Base-by-base conservation (phyloP, 2,888 invertebrate genomes). In the Hypolimnas misippus region DNA sequence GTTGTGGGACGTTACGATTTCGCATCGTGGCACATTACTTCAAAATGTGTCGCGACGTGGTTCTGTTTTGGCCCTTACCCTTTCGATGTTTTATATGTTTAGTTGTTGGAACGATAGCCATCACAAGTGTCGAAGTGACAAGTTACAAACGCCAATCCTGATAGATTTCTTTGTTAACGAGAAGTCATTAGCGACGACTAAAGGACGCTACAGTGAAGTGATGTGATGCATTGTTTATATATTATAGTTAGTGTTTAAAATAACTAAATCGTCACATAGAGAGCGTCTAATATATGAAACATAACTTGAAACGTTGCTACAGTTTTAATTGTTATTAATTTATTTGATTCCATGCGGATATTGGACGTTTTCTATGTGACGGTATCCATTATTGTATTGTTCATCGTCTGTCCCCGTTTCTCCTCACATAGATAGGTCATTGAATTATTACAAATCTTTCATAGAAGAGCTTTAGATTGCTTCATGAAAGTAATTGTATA, bases 141-240 rank as follows among this genome's bases (percentile, higher is more conserved):
- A n/a, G n/a, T 49, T 49, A n/a, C 6, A 14, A 29, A 12, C 49
- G 14, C 25, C 49, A 29, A 21, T 49, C 29, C 14, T 14, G 49
- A 46, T 46, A 46, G 44, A 46, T 5, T 46, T 21, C 44, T 14
- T 29, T 29, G 49, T 49, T 35, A 42, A n/a, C 35, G 10, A 21
- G 2, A 38, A 31, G 38, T 44, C 16, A 1, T 10, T 14, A 53
- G 59, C 53, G 46, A 59, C 12, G 14, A 52, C 16, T 17, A 29
- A 50, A 38, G 60, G 60, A 61, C 55, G 60, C 60, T 55, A 50
- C 54, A 50, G 60, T 61, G 60, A 49, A 54, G 60, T 54, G 60
- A 59, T 52, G 59, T 59, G 49, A 49, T 25, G 52, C 58, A 52
- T 59, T 53, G 59, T 59, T 52, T 53, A 59, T 50, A 58, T 59